phyloP scores from a whole-genome alignment of 2,113 vertebrate genomes.

The Hippocampus comes region DNA sequence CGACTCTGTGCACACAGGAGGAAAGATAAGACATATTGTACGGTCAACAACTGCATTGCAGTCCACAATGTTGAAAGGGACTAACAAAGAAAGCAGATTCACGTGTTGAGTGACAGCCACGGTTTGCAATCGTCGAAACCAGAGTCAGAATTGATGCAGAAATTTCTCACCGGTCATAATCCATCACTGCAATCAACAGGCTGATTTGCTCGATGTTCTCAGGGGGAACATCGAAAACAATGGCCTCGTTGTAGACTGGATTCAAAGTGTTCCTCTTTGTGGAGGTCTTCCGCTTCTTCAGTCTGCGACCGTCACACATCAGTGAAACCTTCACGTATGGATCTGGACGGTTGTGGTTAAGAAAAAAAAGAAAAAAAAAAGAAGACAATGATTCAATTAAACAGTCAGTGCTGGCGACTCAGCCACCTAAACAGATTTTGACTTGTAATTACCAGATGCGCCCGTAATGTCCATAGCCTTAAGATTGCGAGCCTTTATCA shows the following conservation, averaged over 20 bases:
- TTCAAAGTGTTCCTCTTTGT: constrained; percentile 98
- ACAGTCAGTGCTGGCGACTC: background rate
- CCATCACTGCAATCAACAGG: constrained; percentile 97
- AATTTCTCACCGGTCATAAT: constrained; percentile 93
- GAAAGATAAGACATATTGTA: constrained; percentile 61
- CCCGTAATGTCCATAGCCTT: constrained; percentile 99
- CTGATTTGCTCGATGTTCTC: constrained; percentile 98
- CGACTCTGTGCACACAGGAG: constrained; percentile 86
- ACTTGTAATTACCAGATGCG: constrained; percentile 83
- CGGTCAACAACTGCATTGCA: constrained; percentile 8
- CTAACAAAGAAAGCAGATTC: background rate
- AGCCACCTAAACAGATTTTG: background rate
- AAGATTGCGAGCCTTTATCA: constrained; percentile 96
- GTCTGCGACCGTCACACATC: constrained; percentile 92
- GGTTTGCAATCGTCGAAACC: background rate
- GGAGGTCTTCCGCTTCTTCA: constrained; percentile 98
- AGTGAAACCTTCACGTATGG: constrained; percentile 98
- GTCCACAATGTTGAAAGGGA: constrained; percentile 8
- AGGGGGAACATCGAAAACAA: constrained; percentile 96
- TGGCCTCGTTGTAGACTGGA: constrained; percentile 98
- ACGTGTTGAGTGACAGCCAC: background rate
- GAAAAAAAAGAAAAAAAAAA: background rate
- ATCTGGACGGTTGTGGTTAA: constrained; percentile 73
- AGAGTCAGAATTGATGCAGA: background rate
- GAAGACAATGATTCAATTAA: no score